phyloP scores from a whole-genome alignment of 2,797 vertebrate species.

The Alcedo quadribrachys region DNA sequence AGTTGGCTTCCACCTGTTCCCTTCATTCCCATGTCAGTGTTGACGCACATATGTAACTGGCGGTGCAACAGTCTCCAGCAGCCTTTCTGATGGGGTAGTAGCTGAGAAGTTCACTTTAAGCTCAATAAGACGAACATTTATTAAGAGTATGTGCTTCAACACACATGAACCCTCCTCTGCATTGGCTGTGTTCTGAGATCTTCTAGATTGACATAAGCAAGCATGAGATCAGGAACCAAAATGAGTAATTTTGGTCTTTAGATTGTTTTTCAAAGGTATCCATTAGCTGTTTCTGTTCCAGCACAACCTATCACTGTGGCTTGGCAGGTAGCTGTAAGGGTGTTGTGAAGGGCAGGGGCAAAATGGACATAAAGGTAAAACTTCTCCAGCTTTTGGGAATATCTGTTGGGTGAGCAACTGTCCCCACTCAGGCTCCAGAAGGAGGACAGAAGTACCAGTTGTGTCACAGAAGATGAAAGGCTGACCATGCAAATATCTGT shows the following conservation, averaged over 20 bases:
- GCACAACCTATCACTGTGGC: neutral
- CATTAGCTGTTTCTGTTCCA: neutral
- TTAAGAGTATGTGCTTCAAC: neutral
- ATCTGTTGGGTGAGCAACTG: neutral
- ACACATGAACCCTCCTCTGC: neutral
- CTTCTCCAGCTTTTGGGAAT: neutral
- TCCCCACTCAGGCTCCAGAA: neutral
- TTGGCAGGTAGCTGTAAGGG: neutral
- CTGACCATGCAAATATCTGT: neutral
- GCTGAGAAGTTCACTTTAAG: neutral
- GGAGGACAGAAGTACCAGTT: neutral
- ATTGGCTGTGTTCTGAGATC: neutral
- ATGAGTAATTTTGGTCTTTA: neutral
- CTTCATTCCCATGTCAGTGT: neutral
- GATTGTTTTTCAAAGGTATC: neutral
- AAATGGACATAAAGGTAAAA: rapidly evolving
- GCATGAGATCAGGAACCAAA: neutral
- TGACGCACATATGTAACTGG: neutral
- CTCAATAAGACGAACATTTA: neutral
- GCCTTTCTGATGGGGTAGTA: neutral
- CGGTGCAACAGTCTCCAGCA: neutral
- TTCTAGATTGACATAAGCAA: neutral
- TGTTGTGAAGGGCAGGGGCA: neutral
- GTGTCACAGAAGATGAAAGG: neutral
- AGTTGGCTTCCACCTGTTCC: neutral